Conservation (phyloP, 1,140 invertebrate genomes). For the Drosophila sproati region DNA sequence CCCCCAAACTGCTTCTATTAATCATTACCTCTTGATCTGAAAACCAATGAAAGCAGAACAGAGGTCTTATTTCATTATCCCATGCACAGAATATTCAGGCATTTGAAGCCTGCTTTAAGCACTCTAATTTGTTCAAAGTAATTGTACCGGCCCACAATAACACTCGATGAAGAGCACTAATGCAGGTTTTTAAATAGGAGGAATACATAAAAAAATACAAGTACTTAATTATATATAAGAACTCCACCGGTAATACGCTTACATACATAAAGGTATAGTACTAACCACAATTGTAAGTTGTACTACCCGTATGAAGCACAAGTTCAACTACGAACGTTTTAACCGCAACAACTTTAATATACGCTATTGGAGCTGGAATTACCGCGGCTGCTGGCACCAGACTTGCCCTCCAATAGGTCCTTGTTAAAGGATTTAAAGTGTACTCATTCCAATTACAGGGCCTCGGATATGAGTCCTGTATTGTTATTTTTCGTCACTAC, state of each 20-base stretch:
- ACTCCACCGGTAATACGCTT: conserved; percentile 54
- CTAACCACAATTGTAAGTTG: conserved; percentile 44
- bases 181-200: conserved; percentile 51
- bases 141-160: conserved; percentile 33
- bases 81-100: conserved; percentile 72
- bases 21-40: conserved; percentile 90
- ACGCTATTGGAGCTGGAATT: conserved; percentile 1
- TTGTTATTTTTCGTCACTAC: conserved; percentile 89
- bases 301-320: conserved; percentile 45
- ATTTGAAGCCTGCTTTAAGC: background rate
- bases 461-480: conserved; percentile 90
- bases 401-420: conserved; percentile 96
- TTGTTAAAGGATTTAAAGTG: conserved; percentile 95
- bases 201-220: conserved; percentile 48
- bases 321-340: background rate
- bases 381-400: conserved; percentile 80
- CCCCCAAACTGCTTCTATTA: conserved; percentile 6
- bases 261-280: conserved; percentile 57
- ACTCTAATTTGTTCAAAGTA: conserved; percentile 1
- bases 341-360: background rate
- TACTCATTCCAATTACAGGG: conserved; percentile 95
- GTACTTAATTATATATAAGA: conserved; percentile 72
- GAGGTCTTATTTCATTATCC: conserved; percentile 84
- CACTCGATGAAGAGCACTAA: conserved; percentile 57
- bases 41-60: conserved; percentile 86